phyloP scores from a whole-genome alignment of 1,140 invertebrate species.

The Aphis gossypii region DNA sequence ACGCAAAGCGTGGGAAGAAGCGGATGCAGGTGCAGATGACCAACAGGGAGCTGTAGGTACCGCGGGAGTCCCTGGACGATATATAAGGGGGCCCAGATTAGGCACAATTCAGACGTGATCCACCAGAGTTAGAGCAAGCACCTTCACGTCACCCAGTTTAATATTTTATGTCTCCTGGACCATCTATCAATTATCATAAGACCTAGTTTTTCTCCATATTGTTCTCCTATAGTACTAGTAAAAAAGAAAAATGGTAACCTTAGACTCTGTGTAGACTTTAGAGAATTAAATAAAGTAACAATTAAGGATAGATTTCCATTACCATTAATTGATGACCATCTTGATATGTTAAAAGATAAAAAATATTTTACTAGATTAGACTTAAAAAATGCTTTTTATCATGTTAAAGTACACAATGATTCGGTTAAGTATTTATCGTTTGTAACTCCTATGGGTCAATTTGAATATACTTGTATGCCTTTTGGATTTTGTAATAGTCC shows the following conservation, averaged over 20 bases:
- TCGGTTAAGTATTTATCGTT: conserved; percentile 13
- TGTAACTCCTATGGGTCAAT: conserved; percentile 12
- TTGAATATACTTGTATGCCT: conserved; percentile 45
- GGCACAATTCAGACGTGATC: too few relatives aligned
- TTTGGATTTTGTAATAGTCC: conserved; percentile 41
- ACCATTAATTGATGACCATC: conserved; percentile 5
- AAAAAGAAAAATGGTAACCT: neutral
- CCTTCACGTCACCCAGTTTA: too few relatives aligned
- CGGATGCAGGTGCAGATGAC: too few relatives aligned
- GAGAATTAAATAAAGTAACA: neutral
- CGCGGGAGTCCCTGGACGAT: too few relatives aligned
- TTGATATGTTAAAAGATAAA: conserved; percentile 28
- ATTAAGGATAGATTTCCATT: neutral
- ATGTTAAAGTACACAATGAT: neutral
- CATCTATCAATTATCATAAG: too few relatives aligned
- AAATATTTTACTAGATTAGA: conserved; percentile 27
- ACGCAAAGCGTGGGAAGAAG: too few relatives aligned
- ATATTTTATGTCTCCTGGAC: too few relatives aligned
- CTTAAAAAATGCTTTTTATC: conserved; percentile 30
- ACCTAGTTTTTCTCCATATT: conserved; percentile 18
- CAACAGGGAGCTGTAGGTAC: too few relatives aligned
- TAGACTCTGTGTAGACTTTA: neutral
- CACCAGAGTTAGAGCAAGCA: too few relatives aligned
- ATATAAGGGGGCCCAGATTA: too few relatives aligned
- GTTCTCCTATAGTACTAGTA: neutral